A percentile compares a stretch with the other conserved stretches of the same genome.
Conservation (phyloP, 2,888 invertebrate genomes). For the Orthosia gothica region DNA sequence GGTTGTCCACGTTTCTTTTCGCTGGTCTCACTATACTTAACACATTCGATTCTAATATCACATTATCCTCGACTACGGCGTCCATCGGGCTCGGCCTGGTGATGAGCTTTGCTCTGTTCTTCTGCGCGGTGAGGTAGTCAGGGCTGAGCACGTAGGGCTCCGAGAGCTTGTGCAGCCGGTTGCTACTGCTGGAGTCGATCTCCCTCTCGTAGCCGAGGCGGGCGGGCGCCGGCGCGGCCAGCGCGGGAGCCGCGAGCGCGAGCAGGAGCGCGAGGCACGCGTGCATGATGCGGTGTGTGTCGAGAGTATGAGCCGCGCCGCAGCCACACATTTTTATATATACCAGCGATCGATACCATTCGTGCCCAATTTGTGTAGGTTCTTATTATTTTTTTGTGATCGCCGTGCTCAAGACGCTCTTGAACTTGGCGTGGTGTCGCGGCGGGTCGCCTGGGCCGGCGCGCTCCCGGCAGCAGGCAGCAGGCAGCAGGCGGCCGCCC, state of each 20-base stretch:
- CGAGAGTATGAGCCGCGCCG: slow-evolving; percentile 89
- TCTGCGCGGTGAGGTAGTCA: slow-evolving; percentile 80
- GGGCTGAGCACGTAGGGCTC: slow-evolving; percentile 83
- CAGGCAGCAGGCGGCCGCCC: slow-evolving; percentile 15
- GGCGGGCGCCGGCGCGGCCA: slow-evolving; percentile 75
- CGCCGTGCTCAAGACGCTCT: slow-evolving; percentile 79
- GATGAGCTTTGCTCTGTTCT: slow-evolving; percentile 85
- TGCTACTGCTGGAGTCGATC: slow-evolving; percentile 83
- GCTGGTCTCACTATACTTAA: slow-evolving; percentile 83
- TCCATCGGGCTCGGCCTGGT: slow-evolving; percentile 86
- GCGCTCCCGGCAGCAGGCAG: slow-evolving; percentile 21
- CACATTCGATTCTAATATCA: slow-evolving; percentile 87
- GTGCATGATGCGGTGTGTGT: slow-evolving; percentile 88
- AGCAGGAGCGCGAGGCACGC: slow-evolving; percentile 86
- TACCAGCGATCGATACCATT: slow-evolving; percentile 87
- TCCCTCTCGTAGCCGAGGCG: slow-evolving; percentile 87
- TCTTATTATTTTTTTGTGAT: slow-evolving; percentile 79
- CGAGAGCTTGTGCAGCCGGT: slow-evolving; percentile 82
- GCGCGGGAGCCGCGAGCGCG: slow-evolving; percentile 80
- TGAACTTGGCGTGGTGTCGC: slow-evolving; percentile 85
- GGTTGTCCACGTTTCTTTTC: slow-evolving; percentile 73
- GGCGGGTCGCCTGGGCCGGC: slow-evolving; percentile 63
- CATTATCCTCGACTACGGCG: slow-evolving; percentile 84
- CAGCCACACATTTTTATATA: slow-evolving; percentile 88
- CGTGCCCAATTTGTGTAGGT: slow-evolving; percentile 87